Conservation (phyloP, 1,140 invertebrate genomes). For the Drosophila pachea region DNA sequence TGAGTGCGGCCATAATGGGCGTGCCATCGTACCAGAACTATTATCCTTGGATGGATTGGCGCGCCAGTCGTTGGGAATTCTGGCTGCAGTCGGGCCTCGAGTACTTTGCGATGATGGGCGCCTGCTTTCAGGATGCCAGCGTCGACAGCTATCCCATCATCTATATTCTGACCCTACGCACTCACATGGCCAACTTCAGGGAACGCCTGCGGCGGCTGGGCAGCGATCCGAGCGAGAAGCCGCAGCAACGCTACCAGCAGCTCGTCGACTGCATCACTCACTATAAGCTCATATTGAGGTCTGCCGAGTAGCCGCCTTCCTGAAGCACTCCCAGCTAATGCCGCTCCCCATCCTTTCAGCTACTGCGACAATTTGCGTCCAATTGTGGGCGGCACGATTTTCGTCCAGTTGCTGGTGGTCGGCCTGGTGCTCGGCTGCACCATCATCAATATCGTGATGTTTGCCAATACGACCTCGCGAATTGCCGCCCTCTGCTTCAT, state of each 20-base stretch:
- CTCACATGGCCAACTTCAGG: constrained; percentile 53
- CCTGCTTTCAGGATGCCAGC: constrained; percentile 66
- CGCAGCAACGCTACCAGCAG: constrained; percentile 36
- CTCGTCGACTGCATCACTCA: constrained; percentile 52
- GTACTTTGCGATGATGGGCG: constrained; percentile 63
- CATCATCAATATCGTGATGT: constrained; percentile 61
- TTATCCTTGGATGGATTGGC: constrained; percentile 61
- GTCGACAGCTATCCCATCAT: constrained; percentile 62
- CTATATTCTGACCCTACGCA: constrained; percentile 46
- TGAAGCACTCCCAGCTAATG: neutral
- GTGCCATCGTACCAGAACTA: constrained; percentile 59
- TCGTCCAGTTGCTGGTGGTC: constrained; percentile 61
- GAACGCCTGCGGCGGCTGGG: constrained; percentile 49
- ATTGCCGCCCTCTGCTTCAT: constrained; percentile 56
- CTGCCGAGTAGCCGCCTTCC: neutral
- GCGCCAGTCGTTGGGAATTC: constrained; percentile 45
- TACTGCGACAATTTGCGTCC: constrained; percentile 57
- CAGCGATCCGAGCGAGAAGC: constrained; percentile 29
- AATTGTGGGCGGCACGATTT: constrained; percentile 63
- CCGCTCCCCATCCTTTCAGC: constrained; percentile 8
- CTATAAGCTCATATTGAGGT: constrained; percentile 54
- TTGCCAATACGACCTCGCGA: constrained; percentile 51
- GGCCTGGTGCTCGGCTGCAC: constrained; percentile 60
- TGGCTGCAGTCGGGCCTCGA: constrained; percentile 55
- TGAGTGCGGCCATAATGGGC: constrained; percentile 44